These are phyloP conservation scores for Chouioia cunea DNA, from an alignment of 2,888 invertebrate genomes.

Conservation along the genomic window DNA sequence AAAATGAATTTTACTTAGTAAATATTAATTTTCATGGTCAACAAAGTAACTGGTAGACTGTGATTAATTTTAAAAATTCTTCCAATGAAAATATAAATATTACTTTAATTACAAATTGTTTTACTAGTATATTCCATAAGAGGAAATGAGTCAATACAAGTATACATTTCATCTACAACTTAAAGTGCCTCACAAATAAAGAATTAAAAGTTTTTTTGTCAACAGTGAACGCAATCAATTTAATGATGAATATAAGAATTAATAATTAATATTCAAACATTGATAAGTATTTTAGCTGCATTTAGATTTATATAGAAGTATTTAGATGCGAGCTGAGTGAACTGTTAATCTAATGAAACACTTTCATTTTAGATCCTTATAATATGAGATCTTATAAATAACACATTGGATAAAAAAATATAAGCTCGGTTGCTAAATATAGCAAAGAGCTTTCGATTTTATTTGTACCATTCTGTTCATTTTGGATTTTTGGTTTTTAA, in stretches of 20 bases:
- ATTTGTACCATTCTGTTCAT: conserved; percentile 43
- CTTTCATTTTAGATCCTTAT: conserved; percentile 15
- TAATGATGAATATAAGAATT: not conserved
- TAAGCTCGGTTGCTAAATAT: conserved; percentile 32
- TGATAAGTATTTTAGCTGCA: too few relatives aligned
- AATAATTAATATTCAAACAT: too few relatives aligned
- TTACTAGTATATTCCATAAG: conserved; percentile 15
- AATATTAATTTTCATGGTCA: not conserved
- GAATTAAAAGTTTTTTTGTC: not conserved
- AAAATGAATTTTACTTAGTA: not conserved
- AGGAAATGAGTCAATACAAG: too few relatives aligned
- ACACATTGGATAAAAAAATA: conserved; percentile 45
- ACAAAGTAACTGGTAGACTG: too few relatives aligned
- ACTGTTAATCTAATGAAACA: conserved; percentile 30
- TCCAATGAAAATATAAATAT: conserved; percentile 31
- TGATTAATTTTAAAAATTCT: not conserved
- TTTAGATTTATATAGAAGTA: conserved; percentile 19
- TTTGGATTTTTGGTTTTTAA: conserved; percentile 32
- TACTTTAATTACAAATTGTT: not conserved
- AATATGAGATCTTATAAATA: conserved; percentile 21
- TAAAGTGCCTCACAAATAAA: conserved; percentile 25
- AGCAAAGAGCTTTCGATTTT: conserved; percentile 33
- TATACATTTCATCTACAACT: conserved; percentile 6
- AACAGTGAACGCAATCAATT: conserved; percentile 5
- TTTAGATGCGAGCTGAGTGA: conserved; percentile 9